Base-by-base conservation (phyloP, 2,888 invertebrate genomes). In the Plemyria rubiginata region DNA sequence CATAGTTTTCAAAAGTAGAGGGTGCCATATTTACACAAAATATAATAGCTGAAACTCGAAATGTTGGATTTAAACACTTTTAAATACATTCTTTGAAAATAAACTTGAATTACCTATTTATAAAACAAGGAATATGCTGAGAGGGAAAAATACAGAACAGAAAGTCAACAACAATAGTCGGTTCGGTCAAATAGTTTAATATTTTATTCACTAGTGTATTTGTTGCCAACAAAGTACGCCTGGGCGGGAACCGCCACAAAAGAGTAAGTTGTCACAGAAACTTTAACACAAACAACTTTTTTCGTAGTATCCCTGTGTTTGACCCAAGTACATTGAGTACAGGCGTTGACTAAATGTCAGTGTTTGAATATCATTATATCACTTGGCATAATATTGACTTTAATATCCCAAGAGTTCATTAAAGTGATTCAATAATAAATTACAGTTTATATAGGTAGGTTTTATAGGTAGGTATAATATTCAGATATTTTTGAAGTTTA, bases 121-220 rank as follows among this genome's bases (percentile, higher is more conserved):
- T 2, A 15, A 13, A 15, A 43, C 15, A 15, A 43, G 4, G 3
- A 11, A 16, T 16, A 2, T 43, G 15, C 22, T 15, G 16, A 45
- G 36, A 8, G 36, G 9, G 45, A 45, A 15, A 6, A 8, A 7
- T 45, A 16, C 45, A 40, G 2, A 52, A 12, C 46, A 45, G 66
- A 72, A 74, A 67, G 70, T 75, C 76, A 69, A 70, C 68, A 71
- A 70, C 71, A 78, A 68, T 70, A 75, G 67, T 60, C 67, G 58
- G 70, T 65, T 68, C 70, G 76, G 74, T 77, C 78, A 55, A 79
- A 78, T 75, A 76, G 76, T 72, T 70, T 74, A 65, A 77, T 82
- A 81, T 78, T 73, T 80, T 79, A 82, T 81, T 81, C 80, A 82
- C 66, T 69, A 71, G 68, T 72, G 73, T 75, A 75, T 77, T 78